Base-by-base conservation (phyloP, 1,140 invertebrate species). In the Papilio machaon region DNA sequence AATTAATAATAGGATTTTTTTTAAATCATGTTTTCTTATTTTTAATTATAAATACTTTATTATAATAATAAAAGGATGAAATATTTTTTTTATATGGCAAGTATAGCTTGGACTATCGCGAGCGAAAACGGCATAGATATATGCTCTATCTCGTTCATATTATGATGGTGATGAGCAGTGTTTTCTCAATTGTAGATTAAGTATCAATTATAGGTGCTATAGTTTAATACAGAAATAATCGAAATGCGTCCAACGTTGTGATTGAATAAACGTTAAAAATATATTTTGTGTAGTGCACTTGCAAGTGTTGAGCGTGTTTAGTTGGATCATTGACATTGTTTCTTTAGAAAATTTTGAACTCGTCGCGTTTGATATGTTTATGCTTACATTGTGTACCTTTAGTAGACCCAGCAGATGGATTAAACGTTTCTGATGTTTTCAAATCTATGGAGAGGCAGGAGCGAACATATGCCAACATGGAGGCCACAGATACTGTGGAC, bases 301-400 rank as follows among this genome's bases (percentile, higher is more conserved):
- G 79, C 23, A 83, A 87, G 88, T 89, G 87, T 88, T 85, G 86
- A 90, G 91, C 92, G 89, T 91, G 91, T 91, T 89, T 89, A 87
- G 88, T 91, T 86, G 87, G 89, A 90, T 89, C 89, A 92, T 91
- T 94, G 93, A 94, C 93, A 94, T 93, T 94, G 92, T 94, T 92
- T 92, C 92, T 83, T 90, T 91, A 87, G 86, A 91, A 92, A 91
- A 85, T 90, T 88, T 87, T 87, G 87, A 89, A 91, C 85, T 85
- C 88, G 90, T 94, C 92, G 87, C 86, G 91, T 90, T 92, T 93
- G 92, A 92, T 92, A 94, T 94, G 92, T 91, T 94, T 91, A 88
- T 91, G 84, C 87, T 89, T 82, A 84, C 86, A 86, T 84, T 90
- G 85, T 93, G 89, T 91, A 85, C 87, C 85, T 92, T 90, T 87